These are phyloP conservation scores for Volucella inflata DNA, from an alignment of 2,888 invertebrate species.

Conservation along the genomic window DNA sequence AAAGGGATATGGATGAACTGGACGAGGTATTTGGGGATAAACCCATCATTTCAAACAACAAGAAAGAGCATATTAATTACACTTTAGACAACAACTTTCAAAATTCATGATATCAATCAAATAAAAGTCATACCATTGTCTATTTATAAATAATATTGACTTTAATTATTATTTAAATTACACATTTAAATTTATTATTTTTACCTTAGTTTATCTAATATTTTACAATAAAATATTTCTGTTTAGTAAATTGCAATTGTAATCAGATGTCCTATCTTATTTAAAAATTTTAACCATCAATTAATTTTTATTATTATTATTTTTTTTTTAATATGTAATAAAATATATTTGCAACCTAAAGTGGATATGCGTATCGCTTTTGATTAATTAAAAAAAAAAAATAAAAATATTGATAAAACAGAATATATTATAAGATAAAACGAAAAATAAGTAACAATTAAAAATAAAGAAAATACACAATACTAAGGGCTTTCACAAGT, in stretches of 20 bases:
- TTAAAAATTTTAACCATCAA: conserved; percentile 54
- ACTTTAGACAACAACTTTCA: too few relatives aligned
- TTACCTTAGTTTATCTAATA: conserved; percentile 67
- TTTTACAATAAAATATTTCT: conserved; percentile 66
- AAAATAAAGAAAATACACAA: conserved; percentile 44
- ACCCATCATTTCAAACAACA: too few relatives aligned
- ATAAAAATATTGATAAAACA: neutral
- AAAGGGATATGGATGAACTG: too few relatives aligned
- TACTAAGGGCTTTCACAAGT: conserved; percentile 54
- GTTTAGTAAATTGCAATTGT: conserved; percentile 65
- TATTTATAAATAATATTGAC: conserved; percentile 73
- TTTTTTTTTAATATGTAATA: conserved; percentile 61
- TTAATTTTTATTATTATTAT: conserved; percentile 33
- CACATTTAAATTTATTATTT: conserved; percentile 54
- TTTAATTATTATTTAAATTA: conserved; percentile 72
- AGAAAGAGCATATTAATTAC: too few relatives aligned
- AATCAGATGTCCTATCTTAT: conserved; percentile 58
- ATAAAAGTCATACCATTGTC: conserved; percentile 33
- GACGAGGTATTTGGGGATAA: too few relatives aligned
- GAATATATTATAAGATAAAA: conserved; percentile 20
- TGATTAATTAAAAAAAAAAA: conserved; percentile 39
- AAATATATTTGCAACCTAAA: conserved; percentile 71
- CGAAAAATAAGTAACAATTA: conserved; percentile 27
- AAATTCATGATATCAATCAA: neutral
- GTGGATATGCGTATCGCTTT: conserved; percentile 60